Evolutionary conservation across 1,140 invertebrate species (phyloP).

Genomic region (Trachelipus rathkii): DNA sequence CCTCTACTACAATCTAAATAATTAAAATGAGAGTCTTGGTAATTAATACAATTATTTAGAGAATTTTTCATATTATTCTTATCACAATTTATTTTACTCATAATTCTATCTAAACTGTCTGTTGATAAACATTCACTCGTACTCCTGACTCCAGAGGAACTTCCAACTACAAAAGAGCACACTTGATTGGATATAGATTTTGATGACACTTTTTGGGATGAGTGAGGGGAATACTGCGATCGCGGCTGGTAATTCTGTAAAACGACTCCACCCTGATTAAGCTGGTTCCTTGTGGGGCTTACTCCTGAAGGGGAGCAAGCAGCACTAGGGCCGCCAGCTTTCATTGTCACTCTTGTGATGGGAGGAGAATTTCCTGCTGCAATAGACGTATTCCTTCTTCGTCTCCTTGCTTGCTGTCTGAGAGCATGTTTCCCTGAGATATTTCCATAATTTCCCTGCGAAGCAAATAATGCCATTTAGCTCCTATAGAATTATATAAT

Average conservation of each 20-base stretch:
- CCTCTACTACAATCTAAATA: constrained; percentile 5
- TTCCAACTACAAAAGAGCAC: neutral
- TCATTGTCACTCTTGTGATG: constrained; percentile 44
- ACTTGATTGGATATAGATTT: neutral
- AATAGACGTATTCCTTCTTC: constrained; percentile 69
- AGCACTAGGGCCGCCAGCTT: constrained; percentile 34
- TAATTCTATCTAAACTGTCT: neutral
- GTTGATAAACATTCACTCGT: neutral
- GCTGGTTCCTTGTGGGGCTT: constrained; percentile 23
- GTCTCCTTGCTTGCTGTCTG: constrained; percentile 70
- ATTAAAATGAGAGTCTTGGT: neutral
- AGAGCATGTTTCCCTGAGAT: constrained; percentile 60
- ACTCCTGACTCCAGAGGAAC: neutral
- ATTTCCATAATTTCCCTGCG: neutral
- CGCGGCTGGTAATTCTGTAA: neutral
- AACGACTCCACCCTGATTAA: constrained; percentile 16
- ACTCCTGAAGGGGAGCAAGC: constrained; percentile 17
- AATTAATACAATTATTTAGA: neutral
- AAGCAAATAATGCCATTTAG: neutral
- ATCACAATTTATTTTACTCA: constrained; percentile 1
- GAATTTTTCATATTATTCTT: neutral
- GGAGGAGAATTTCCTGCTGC: constrained; percentile 56
- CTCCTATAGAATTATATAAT: neutral
- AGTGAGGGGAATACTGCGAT: neutral
- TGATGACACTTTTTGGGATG: neutral